Base-by-base conservation (phyloP, 2,797 vertebrate species). In the Sciurus carolinensis region DNA sequence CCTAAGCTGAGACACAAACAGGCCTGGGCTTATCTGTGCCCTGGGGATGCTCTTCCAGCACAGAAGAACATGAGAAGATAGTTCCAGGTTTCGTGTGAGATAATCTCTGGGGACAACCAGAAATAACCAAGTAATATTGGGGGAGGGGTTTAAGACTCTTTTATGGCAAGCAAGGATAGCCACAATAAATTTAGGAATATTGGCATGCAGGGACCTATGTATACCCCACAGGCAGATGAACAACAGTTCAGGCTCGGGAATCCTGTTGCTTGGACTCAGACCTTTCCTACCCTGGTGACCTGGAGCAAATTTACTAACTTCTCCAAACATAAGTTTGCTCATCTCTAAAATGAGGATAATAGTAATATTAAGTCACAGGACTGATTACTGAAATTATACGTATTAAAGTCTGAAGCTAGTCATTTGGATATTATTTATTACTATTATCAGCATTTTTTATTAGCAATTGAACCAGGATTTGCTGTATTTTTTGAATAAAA, bases 41-140 rank as follows among this genome's bases (percentile, higher is more conserved):
- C 71, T 52, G 36, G 1, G 59, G 28, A 30, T 54, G 50, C 14
- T 39, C 54, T n/a, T 85, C 36, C 62, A 79, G 82, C 73, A 39
- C 24, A 24, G 20, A 59, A 79, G 57, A 77, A 42, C 47, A 54
- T 36, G 50, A 90, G 14, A 59, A 59, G 69, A 52, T 18, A 77
- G 30, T 82, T 95, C 85, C 5, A 1, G 5, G 20, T 75, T 85
- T 87, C 67, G 42, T 44, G 20, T 26, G 73, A 90, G 18, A 75
- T 33, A 1, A 0, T 79, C 39, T 90, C 80, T 87, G 50, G 42
- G 39, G 81, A 88, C 30, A 30, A 59, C 87, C 72, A 66, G 50
- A 95, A 94, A 93, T 57, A 75, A 86, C 22, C 39, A 52, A 89
- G 64, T 50, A 6, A 30, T n/a, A 18, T 73, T 66, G 18, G 47